phyloP scores from a whole-genome alignment of 2,797 vertebrate species.

The Oreochromis mossambicus region DNA sequence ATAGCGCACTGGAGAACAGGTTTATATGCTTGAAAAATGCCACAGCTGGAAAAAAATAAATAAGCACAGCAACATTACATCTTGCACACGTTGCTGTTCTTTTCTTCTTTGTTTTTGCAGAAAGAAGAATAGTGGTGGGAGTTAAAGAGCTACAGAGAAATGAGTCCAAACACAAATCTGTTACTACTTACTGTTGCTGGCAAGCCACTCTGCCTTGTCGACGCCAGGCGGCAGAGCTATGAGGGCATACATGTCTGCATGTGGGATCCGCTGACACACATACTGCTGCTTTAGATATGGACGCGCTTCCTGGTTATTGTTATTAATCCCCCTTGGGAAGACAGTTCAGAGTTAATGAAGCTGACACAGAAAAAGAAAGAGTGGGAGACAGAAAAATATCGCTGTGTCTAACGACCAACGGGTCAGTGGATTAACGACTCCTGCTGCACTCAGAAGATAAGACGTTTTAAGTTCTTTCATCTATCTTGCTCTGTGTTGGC shows the following conservation, averaged over 20 bases:
- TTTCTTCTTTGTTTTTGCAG: neutral
- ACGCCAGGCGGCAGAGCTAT: slow-evolving; percentile 68
- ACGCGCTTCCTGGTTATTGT: slow-evolving; percentile 73
- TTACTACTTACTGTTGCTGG: slow-evolving; percentile 75
- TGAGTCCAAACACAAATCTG: neutral
- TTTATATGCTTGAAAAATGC: slow-evolving; percentile 81
- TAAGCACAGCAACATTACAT: neutral
- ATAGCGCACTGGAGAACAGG: slow-evolving; percentile 76
- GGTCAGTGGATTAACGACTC: slow-evolving; percentile 44
- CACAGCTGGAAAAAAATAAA: slow-evolving; percentile 60
- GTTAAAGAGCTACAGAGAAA: neutral
- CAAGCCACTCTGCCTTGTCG: slow-evolving; percentile 77
- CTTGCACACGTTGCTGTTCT: neutral
- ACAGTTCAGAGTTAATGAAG: slow-evolving; percentile 39
- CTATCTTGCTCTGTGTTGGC: neutral
- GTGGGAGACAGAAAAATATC: slow-evolving; percentile 5
- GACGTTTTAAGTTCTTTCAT: neutral
- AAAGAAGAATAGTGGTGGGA: accelerated
- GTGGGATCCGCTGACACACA: slow-evolving; percentile 66
- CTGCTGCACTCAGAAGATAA: slow-evolving; percentile 57
- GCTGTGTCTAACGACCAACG: slow-evolving; percentile 33
- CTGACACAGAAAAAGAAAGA: slow-evolving; percentile 2
- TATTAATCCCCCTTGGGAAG: slow-evolving; percentile 69
- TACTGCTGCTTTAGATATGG: slow-evolving; percentile 73
- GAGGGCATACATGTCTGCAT: slow-evolving; percentile 63